Conservation (phyloP, 2,888 invertebrate genomes). For the Drosophila peninsularis region DNA sequence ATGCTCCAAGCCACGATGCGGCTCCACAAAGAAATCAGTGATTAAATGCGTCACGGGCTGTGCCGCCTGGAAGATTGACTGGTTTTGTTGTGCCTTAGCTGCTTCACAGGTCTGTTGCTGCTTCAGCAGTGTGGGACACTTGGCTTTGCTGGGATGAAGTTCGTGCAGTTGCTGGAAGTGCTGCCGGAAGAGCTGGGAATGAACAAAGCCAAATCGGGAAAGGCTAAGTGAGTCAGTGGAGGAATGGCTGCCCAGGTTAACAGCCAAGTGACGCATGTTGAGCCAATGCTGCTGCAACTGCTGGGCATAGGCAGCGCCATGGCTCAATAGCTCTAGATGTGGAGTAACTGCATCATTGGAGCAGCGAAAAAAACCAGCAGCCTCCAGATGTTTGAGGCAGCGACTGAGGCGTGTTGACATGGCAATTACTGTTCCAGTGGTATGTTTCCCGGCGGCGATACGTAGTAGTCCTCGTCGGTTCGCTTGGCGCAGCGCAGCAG, state of each 20-base stretch:
- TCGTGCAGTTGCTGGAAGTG: slow-evolving; percentile 58
- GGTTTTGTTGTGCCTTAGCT: not conserved
- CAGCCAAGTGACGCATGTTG: slow-evolving; percentile 49
- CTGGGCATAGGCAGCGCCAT: slow-evolving; percentile 65
- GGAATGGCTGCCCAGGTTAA: slow-evolving; percentile 33
- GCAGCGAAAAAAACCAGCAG: slow-evolving; percentile 51
- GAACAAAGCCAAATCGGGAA: slow-evolving; percentile 57
- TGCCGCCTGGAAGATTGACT: slow-evolving; percentile 36
- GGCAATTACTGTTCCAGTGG: slow-evolving; percentile 86
- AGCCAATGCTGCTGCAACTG: slow-evolving; percentile 70
- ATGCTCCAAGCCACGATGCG: slow-evolving; percentile 86
- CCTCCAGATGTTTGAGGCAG: slow-evolving; percentile 58
- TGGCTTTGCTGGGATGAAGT: slow-evolving; percentile 59
- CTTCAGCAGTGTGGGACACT: slow-evolving; percentile 76
- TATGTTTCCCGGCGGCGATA: slow-evolving; percentile 94
- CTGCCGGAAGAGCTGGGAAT: slow-evolving; percentile 79
- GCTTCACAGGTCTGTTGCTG: slow-evolving; percentile 24
- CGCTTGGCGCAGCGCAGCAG: slow-evolving; percentile 90
- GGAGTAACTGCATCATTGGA: slow-evolving; percentile 21
- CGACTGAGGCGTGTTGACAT: slow-evolving; percentile 58
- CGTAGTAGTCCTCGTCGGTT: slow-evolving; percentile 95
- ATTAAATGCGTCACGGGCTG: slow-evolving; percentile 56
- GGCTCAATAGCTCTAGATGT: slow-evolving; percentile 45
- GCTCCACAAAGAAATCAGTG: slow-evolving; percentile 75
- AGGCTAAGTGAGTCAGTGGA: not conserved